phyloP scores from a whole-genome alignment of 2,888 invertebrate species.

The Drosophila mimetica region DNA sequence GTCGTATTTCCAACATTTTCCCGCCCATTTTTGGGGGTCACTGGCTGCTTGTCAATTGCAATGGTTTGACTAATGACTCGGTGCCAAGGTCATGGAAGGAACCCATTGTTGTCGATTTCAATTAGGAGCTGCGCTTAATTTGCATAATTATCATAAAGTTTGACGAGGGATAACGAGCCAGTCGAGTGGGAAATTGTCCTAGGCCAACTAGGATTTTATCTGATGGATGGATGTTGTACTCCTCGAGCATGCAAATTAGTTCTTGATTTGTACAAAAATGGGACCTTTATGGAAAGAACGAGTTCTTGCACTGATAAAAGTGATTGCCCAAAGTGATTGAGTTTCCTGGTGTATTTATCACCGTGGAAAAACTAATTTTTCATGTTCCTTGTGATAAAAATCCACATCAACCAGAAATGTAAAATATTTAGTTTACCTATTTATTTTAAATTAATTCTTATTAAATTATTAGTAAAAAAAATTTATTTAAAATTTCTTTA shows the following conservation, averaged over 20 bases:
- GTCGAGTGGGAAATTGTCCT: slow-evolving; percentile 39
- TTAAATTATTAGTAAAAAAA: too few relatives aligned
- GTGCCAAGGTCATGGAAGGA: slow-evolving; percentile 62
- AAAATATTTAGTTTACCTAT: too few relatives aligned
- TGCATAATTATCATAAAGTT: slow-evolving; percentile 73
- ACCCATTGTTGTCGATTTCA: slow-evolving; percentile 56
- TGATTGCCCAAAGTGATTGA: neutral
- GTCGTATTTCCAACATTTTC: slow-evolving; percentile 13
- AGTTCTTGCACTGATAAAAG: slow-evolving; percentile 3
- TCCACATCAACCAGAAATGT: too few relatives aligned
- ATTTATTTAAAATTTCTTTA: too few relatives aligned
- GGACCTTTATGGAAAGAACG: neutral
- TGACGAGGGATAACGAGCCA: slow-evolving; percentile 58
- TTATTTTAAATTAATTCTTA: too few relatives aligned
- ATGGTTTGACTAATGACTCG: slow-evolving; percentile 71
- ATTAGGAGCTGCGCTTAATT: slow-evolving; percentile 71
- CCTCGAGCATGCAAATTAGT: slow-evolving; percentile 26
- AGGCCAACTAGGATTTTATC: slow-evolving; percentile 23
- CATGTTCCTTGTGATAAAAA: too few relatives aligned
- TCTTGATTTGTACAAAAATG: slow-evolving; percentile 8
- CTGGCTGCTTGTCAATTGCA: slow-evolving; percentile 45
- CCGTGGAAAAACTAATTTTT: neutral
- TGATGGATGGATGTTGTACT: slow-evolving; percentile 23
- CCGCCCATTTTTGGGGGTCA: slow-evolving; percentile 26
- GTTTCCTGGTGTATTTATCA: neutral